Evolutionary conservation across 2,888 invertebrate species (phyloP).

Genomic region (Shargacucullia verbasci): DNA sequence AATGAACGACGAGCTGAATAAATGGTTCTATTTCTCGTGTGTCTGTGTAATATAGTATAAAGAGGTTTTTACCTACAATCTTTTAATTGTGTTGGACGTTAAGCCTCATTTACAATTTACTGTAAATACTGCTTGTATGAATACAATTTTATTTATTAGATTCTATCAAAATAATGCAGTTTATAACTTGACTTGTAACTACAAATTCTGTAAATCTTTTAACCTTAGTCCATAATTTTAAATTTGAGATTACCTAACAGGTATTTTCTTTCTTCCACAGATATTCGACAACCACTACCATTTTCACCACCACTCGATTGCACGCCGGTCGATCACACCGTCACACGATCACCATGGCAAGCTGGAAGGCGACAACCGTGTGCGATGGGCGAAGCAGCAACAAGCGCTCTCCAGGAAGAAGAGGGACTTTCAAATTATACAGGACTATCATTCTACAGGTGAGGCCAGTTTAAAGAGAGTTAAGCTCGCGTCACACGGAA

Average conservation of each 20-base stretch:
- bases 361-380: constrained; percentile 92
- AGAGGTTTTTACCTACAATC: no score
- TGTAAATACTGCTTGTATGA: no score
- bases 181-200: no score
- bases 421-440: constrained; percentile 91
- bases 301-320: constrained; percentile 94
- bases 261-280: constrained; percentile 84
- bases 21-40: constrained; percentile 1
- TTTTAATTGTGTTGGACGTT: not conserved
- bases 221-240: no score
- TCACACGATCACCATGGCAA: constrained; percentile 92
- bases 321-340: constrained; percentile 93
- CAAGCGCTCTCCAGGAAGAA: constrained; percentile 93
- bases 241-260: not conserved
- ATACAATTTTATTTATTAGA: no score
- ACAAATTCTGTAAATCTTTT: no score
- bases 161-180: no score
- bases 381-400: constrained; percentile 96
- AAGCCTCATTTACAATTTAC: not conserved
- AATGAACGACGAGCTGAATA: constrained; percentile 11
- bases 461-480: no score
- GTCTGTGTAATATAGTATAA: not conserved
- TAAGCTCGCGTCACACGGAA: no score
- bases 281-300: constrained; percentile 96
- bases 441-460: constrained; percentile 74